Percentiles rank a stretch among this genome's conserved stretches.
Conservation (phyloP, 92 coral and sea anemone genomes). For the Palythoa grandis region DNA sequence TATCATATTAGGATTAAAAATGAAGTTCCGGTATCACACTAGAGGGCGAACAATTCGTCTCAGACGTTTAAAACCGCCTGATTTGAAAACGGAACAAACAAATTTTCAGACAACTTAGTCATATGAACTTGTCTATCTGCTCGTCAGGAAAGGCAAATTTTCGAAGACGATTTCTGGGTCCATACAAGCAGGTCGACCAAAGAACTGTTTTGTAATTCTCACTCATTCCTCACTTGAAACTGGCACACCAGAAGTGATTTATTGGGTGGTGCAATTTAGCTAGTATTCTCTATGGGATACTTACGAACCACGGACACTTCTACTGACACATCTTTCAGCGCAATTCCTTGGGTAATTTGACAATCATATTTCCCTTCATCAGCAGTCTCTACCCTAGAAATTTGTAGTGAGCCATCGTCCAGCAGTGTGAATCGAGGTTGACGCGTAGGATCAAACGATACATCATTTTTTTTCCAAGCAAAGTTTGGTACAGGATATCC, state of each 20-base stretch:
- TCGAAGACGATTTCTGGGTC: too few relatives aligned
- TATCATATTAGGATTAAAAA: too few relatives aligned
- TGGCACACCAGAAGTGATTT: too few relatives aligned
- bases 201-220: neutral
- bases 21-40: too few relatives aligned
- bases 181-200: too few relatives aligned
- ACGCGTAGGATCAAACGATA: neutral
- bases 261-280: too few relatives aligned
- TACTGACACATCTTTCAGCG: neutral
- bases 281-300: neutral
- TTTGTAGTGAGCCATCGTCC: conserved; percentile 32
- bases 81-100: too few relatives aligned
- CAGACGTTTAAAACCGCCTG: too few relatives aligned
- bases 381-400: conserved; percentile 4
- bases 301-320: conserved; percentile 27
- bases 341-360: conserved; percentile 2
- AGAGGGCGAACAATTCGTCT: too few relatives aligned
- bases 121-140: too few relatives aligned
- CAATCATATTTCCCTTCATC: conserved; percentile 44
- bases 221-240: neutral
- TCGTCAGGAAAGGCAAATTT: too few relatives aligned
- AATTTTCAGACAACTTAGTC: too few relatives aligned
- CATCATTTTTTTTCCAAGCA: conserved; percentile 25
- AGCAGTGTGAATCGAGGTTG: conserved; percentile 7
- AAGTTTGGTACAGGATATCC: conserved; percentile 33